Evolutionary conservation across 2,113 vertebrate species (phyloP).

Genomic region (Donacobius atricapilla): DNA sequence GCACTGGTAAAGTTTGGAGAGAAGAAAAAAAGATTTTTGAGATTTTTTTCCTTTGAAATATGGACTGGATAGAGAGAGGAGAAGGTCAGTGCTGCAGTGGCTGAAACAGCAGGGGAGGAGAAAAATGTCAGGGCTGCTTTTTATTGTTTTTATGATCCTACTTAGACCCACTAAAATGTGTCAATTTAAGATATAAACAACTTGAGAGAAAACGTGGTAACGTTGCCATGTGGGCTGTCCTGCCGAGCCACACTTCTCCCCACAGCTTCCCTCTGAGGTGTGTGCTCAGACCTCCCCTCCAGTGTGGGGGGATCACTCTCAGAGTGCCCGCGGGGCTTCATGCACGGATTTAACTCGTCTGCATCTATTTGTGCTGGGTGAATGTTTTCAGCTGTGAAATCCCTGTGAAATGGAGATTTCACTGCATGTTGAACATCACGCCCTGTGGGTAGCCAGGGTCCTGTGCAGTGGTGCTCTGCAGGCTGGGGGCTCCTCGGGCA

Average conservation of each 20-base stretch:
- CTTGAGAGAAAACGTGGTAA: neutral
- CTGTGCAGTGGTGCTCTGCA: neutral
- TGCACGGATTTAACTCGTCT: neutral
- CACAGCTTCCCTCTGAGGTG: neutral
- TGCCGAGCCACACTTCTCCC: neutral
- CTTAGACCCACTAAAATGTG: constrained; percentile 55
- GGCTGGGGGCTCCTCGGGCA: neutral
- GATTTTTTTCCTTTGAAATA: constrained; percentile 12
- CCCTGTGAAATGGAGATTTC: constrained; percentile 39
- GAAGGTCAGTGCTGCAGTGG: constrained; percentile 29
- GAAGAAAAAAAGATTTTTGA: neutral
- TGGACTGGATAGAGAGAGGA: neutral
- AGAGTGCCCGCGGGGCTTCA: neutral
- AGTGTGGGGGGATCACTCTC: neutral
- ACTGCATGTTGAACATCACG: neutral
- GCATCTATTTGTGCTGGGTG: neutral
- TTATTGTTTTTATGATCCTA: constrained; percentile 51
- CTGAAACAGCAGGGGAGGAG: constrained; percentile 36
- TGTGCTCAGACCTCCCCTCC: neutral
- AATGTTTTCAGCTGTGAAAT: constrained; percentile 42
- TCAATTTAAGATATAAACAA: constrained; percentile 45
- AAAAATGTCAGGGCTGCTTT: constrained; percentile 47
- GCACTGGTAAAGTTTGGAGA: neutral
- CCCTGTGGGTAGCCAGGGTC: neutral
- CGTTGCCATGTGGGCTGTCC: neutral